phyloP scores from a whole-genome alignment of 2,888 invertebrate species.

The Volucella inflata region DNA sequence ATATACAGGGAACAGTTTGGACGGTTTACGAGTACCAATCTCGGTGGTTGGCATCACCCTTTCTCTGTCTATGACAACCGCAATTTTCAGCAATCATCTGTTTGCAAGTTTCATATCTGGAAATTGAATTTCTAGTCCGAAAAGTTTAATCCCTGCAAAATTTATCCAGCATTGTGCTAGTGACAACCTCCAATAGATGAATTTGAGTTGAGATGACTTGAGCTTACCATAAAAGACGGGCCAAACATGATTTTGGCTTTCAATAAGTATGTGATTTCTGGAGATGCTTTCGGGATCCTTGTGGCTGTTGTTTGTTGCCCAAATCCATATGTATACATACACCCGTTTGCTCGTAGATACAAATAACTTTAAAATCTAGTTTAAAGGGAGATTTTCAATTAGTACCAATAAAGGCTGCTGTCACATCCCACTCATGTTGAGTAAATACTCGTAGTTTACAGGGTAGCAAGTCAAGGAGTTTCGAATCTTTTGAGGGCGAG shows the following conservation, averaged over 20 bases:
- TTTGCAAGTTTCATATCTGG: slow-evolving; percentile 60
- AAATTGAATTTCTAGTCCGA: slow-evolving; percentile 62
- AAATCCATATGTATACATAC: slow-evolving; percentile 10
- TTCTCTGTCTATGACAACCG: slow-evolving; percentile 63
- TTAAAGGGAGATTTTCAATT: slow-evolving; percentile 41
- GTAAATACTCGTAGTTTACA: too few relatives aligned
- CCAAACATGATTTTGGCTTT: slow-evolving; percentile 31
- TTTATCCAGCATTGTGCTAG: slow-evolving; percentile 57
- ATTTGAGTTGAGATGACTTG: background rate
- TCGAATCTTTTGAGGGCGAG: too few relatives aligned
- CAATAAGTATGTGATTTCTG: slow-evolving; percentile 39
- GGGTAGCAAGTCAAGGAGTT: too few relatives aligned
- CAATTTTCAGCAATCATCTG: slow-evolving; percentile 68
- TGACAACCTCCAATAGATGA: slow-evolving; percentile 20
- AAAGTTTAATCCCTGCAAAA: slow-evolving; percentile 54
- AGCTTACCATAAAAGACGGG: background rate
- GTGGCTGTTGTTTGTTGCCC: background rate
- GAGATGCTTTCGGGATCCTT: background rate
- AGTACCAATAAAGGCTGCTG: slow-evolving; percentile 1
- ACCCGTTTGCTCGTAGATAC: background rate
- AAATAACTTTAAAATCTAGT: slow-evolving; percentile 18
- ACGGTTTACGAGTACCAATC: background rate
- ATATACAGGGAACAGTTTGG: slow-evolving; percentile 8
- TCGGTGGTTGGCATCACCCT: background rate
- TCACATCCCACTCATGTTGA: background rate